phyloP scores from a whole-genome alignment of 2,113 vertebrate species.

The Fulica atra region DNA sequence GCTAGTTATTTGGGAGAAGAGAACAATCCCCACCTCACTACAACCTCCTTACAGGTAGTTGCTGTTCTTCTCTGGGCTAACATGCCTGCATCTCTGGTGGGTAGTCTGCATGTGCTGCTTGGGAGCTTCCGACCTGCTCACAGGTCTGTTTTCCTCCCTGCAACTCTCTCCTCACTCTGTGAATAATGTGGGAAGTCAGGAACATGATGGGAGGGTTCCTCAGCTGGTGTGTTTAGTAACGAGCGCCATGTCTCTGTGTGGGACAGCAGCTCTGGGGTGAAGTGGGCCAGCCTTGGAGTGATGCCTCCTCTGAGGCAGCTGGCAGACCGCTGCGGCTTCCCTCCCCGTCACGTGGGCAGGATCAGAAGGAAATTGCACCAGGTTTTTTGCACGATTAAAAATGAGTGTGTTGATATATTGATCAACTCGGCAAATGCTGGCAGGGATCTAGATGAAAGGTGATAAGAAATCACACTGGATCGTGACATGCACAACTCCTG shows the following conservation, averaged over 20 bases:
- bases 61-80: too few species aligned
- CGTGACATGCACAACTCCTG: not conserved
- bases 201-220: not conserved
- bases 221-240: fast-evolving
- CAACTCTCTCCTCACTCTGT: fast-evolving
- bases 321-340: not conserved
- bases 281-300: not conserved
- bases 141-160: not conserved
- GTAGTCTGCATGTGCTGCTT: not conserved
- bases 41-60: too few species aligned
- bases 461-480: not conserved
- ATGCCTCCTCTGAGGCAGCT: fast-evolving
- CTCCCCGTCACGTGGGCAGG: fast-evolving
- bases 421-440: fast-evolving
- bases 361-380: not conserved
- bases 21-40: too few species aligned
- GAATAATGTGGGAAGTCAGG: not conserved
- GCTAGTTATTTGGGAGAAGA: too few species aligned
- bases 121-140: not conserved
- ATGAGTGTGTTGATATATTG: not conserved
- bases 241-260: fast-evolving
- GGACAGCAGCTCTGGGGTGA: not conserved
- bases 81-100: not conserved
- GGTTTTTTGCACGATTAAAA: not conserved
- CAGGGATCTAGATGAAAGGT: not conserved